These are phyloP conservation scores for Grantiella picta DNA, from an alignment of 2,113 vertebrate genomes.

Conservation along the genomic window DNA sequence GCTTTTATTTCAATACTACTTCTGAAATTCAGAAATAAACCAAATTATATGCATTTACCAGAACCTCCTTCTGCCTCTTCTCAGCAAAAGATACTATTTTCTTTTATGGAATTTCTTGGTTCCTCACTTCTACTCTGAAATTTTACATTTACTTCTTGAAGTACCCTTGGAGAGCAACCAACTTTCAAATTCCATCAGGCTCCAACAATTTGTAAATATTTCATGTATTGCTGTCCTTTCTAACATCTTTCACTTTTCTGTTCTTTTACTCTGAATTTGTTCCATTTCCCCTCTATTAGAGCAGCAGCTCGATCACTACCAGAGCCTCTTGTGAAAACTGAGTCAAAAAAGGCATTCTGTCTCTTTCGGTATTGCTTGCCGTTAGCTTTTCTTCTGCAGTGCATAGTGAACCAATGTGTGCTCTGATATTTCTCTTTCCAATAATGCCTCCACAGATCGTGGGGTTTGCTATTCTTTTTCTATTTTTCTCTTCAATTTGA, in stretches of 20 bases:
- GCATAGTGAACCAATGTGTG: neutral
- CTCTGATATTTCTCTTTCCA: conserved; percentile 1
- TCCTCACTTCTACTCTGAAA: neutral
- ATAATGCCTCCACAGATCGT: neutral
- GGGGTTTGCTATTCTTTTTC: neutral
- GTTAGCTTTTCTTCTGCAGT: neutral
- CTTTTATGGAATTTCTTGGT: neutral
- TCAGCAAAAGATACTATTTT: neutral
- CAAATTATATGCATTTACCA: neutral
- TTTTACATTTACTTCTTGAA: neutral
- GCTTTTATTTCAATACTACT: neutral
- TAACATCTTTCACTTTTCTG: neutral
- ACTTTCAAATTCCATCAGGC: neutral
- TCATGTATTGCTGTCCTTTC: neutral
- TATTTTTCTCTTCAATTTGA: neutral
- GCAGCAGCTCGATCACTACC: neutral
- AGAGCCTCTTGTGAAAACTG: neutral
- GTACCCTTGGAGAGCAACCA: neutral
- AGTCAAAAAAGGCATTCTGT: neutral
- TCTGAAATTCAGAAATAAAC: neutral
- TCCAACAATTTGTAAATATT: neutral
- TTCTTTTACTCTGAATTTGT: neutral
- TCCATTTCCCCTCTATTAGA: neutral
- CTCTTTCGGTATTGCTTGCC: neutral
- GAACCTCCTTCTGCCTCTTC: neutral